Base-by-base conservation (phyloP, 2,888 invertebrate species). In the Hypercompe scribonia region DNA sequence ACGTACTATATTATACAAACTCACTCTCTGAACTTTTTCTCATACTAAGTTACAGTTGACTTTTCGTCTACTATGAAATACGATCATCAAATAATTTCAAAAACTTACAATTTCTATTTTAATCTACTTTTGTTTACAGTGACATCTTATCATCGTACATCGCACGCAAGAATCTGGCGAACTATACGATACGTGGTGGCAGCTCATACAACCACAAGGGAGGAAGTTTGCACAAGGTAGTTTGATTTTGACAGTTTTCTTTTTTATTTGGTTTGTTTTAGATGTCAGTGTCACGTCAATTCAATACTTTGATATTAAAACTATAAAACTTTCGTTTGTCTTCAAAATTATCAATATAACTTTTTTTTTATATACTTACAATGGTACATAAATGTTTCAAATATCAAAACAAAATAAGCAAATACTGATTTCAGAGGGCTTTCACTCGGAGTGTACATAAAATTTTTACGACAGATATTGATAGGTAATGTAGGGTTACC, bases 161-260 rank as follows among this genome's bases (percentile, higher is more conserved):
- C 71, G 92, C 89, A 28, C 90, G 92, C 81, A 92, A 89, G 79
- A 87, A 91, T 71, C 90, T 95, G 21, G 82, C 78, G 10, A 90
- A 92, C 82, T 94, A 87, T 83, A 88, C 91, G 0, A 78, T 94
- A 24, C 83, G 95, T 39, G 88, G 86, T 0, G 95, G 95, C 78
- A 95, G 94, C 75, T 92, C 94, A 0, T 95, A 94, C 77, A 95
- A 95, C 72, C 90, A 89, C 75, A 95, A 95, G 78, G 92, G 91
- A 24, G 95, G 95, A 0, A 73, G 82, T 2, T 69, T 92, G 13
- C 81, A 86, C 73, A 91, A 91, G 91, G 95, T 95, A 89, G 86
- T 61, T 31, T 18, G 7, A 61, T 61, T 31, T 31, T 58, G 4
- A 28, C 0, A 4, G n/a, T n/a, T n/a, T n/a, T 5, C 2, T 21